Evolutionary conservation across 2,113 vertebrate genomes (phyloP), one percentile per base, ranked within the genome.

Genomic region (Dicrurus megarhynchus): DNA sequence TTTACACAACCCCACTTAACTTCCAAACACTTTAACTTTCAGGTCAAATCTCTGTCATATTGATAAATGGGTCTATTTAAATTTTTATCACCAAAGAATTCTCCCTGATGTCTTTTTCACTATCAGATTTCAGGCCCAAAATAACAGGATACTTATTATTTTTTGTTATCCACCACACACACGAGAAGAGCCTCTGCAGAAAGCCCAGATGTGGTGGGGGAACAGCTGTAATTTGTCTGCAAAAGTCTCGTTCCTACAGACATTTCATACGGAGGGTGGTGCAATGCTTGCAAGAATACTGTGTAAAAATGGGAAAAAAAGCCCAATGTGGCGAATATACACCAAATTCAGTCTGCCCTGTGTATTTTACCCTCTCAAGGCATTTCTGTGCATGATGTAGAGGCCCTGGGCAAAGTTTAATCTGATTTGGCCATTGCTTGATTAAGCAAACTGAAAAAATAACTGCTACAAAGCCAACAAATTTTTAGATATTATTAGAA

Each of bases 21-120:
- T 97, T 90, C 75, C 89, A 90, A 93, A 94, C 75, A 61, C 90
- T 96, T 97, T 93, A 85, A 90, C 95, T 96, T 97, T 93, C 67
- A 68, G 97, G 94, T 97, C 93, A 95, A 93, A 95, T 97, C 87
- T 95, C 88, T 96, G 95, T 95, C 97, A 94, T 47, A 73, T 87
- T 97, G 97, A 97, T 95, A 97, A 96, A 97, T 97, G 95, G 68
- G 84, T 71, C 96, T 94, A 96, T 97, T 97, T 97, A 97, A 93
- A 90, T 94, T 95, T 97, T 97, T 95, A 97, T 97, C 94, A 71
- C 56, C 30, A 6, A 93, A 81, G 93, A 97, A 93, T 86, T 95
- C 90, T 95, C 90, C 35, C 89, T 44, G 73, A 87, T 95, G 90
- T 95, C 88, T 97, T 94, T 95, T 83, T 84, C 95, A n/a, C 92